Base-by-base conservation (phyloP, 2,113 vertebrate genomes). In the Spea bombifrons region DNA sequence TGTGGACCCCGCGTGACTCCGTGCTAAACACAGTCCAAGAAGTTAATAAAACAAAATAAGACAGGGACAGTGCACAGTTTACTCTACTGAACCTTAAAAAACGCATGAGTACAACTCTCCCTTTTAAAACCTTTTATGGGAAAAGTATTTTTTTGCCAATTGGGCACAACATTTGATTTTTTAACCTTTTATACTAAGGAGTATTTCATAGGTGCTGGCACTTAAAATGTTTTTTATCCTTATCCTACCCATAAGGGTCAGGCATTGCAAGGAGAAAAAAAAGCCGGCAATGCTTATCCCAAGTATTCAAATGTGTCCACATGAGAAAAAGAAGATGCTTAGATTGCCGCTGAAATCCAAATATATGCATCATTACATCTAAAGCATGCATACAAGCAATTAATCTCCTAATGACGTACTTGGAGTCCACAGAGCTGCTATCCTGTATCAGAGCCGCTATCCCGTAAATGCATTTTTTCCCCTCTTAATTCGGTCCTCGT, bases 401-500 rank as follows among this genome's bases (percentile, higher is more conserved):
- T 65, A 66, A 72, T 53, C 61, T 66, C 48, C 48, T 64, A 46
- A 43, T 79, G 76, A 79, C 69, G 69, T 66, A 52, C 61, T 52
- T 71, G 13, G 59, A 43, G 48, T 45, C 15, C 3, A 46, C 50
- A 59, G 53, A 10, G 16, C 59, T 66, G 76, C 43, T 66, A 66
- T 72, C 69, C 48, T 65, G 30, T 72, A 73, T 73, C 30, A 30
- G 30, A 30, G 30, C 30, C 30, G 30, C 69, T 43, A 55, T 16
- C n/a, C 12, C 72, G 46, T 65, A 79, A 79, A 55, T 72, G 49
- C 47, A 66, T 79, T 72, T 66, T 49, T 55, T 69, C 61, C 55
- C 45, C 46, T 68, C 66, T 77, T 69, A 47, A 77, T 61, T 52
- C 53, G 61, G 47, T 7, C 15, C 48, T 79, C 48, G 48, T 72